Base-by-base conservation (phyloP, 2,888 invertebrate species). In the Lacanobia wlatinum region DNA sequence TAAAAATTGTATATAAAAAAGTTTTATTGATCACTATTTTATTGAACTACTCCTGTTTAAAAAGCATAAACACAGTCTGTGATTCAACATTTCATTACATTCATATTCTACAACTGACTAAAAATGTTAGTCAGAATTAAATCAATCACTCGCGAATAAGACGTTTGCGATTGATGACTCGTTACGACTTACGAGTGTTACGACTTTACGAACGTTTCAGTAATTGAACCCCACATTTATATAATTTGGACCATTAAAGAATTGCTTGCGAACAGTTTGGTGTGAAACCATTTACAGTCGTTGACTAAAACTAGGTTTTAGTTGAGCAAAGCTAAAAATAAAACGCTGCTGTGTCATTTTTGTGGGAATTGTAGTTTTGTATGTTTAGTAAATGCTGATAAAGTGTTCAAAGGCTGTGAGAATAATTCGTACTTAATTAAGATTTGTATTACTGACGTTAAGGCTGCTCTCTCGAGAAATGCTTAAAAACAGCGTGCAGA, bases 191-290 rank as follows among this genome's bases (percentile, higher is more conserved):
- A 70, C 43, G 43, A 43, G 12, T 12, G 43, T 43, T 43, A 12
- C 53, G 53, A 65, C 60, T 50, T 53, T 52, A 61, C 64, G 55
- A 62, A 34, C 43, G 62, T 59, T 78, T 66, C 61, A 53, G 34
- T 63, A 77, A 79, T 63, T 80, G 53, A 74, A 63, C 62, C 38
- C 14, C 28, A 52, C 46, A 53, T 76, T 61, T 71, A 78, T 73
- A 76, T 79, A 72, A 60, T 76, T 73, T 70, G 46, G 65, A 50
- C 65, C 65, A 46, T 59, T 70, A 67, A 56, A 60, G n/a, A 72
- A 67, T 67, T 68, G 65, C 50, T 62, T 28, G 67, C 52, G 34
- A 62, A 70, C 67, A 28, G 28, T 73, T 68, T 59, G 58, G 76
- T 72, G 76, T 78, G 69, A 84, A 83, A 62, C 62, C 65, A 68